A percentile compares a stretch with the other conserved stretches of the same genome.
These are phyloP conservation scores for Phylloscopus trochiloides DNA, from an alignment of 2,113 vertebrate species.

Conservation along the genomic window DNA sequence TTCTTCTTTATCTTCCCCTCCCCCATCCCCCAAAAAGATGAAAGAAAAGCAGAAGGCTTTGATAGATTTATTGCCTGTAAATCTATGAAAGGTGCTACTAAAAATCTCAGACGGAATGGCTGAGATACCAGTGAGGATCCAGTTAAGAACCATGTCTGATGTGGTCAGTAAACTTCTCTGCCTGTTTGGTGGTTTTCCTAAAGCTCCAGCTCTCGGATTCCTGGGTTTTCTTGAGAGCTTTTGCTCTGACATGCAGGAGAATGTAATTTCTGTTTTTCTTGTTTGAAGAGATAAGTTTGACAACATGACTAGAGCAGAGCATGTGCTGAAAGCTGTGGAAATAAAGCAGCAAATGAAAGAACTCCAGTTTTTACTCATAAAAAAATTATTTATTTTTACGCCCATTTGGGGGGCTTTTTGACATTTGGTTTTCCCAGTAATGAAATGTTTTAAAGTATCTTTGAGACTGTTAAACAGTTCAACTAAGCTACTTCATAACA, in stretches of 20 bases:
- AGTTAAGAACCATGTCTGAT: not conserved
- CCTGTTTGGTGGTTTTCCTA: not conserved
- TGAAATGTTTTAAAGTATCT: conserved; percentile 17
- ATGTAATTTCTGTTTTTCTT: not conserved
- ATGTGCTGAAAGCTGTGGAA: not conserved
- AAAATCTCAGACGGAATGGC: not conserved
- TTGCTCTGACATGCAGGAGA: not conserved
- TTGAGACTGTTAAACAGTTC: conserved; percentile 12
- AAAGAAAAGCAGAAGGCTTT: conserved; percentile 24
- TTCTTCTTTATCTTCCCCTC: not conserved
- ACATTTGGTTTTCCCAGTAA: conserved; percentile 7
- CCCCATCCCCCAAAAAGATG: not conserved
- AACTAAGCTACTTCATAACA: not conserved
- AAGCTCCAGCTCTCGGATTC: not conserved
- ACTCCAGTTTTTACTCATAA: not conserved
- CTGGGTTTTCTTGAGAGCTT: not conserved
- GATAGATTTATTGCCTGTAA: conserved; percentile 21
- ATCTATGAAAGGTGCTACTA: conserved; percentile 26
- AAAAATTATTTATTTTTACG: conserved; percentile 12
- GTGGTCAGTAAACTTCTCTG: not conserved
- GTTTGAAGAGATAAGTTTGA: conserved; percentile 7
- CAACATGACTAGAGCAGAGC: not conserved
- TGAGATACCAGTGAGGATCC: not conserved
- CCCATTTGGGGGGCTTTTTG: not conserved
- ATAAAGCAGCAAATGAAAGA: not conserved